Evolutionary conservation across 2,113 vertebrate genomes (phyloP).

Genomic region (Odocoileus hemionus): DNA sequence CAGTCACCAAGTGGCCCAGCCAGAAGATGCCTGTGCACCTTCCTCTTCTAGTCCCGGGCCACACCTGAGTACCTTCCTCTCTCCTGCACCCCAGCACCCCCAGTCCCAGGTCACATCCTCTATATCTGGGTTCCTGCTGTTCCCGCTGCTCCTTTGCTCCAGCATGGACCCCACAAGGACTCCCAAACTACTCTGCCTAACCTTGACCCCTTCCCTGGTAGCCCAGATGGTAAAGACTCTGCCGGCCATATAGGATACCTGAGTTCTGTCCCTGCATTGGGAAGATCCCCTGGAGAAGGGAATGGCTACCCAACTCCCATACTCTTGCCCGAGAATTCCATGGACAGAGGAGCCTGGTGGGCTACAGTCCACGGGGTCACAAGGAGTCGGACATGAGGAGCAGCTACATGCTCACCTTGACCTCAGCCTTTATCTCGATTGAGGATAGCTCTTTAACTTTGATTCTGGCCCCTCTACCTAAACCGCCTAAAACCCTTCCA

Average conservation of each 20-base stretch:
- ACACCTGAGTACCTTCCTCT: neutral
- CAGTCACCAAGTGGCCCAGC: accelerated
- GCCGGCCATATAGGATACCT: neutral
- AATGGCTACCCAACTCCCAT: neutral
- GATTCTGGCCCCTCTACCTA: no score
- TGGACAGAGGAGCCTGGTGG: neutral
- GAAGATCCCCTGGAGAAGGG: neutral
- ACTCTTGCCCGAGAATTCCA: neutral
- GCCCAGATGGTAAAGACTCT: neutral
- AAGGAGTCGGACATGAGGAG: neutral
- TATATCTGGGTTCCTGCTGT: neutral
- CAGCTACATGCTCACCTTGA: neutral
- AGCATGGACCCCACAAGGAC: neutral
- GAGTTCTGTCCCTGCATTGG: neutral
- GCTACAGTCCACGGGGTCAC: neutral
- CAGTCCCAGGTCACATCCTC: neutral
- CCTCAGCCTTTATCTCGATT: neutral
- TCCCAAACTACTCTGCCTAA: neutral
- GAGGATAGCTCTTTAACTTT: neutral
- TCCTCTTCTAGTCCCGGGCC: neutral
- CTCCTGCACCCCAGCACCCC: neutral
- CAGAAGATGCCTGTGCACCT: neutral
- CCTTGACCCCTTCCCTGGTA: neutral
- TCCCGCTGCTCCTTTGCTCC: accelerated
- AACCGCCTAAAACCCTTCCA: neutral